Evolutionary conservation across 2,797 vertebrate genomes (phyloP).

Genomic region (Chaunax sp.): DNA sequence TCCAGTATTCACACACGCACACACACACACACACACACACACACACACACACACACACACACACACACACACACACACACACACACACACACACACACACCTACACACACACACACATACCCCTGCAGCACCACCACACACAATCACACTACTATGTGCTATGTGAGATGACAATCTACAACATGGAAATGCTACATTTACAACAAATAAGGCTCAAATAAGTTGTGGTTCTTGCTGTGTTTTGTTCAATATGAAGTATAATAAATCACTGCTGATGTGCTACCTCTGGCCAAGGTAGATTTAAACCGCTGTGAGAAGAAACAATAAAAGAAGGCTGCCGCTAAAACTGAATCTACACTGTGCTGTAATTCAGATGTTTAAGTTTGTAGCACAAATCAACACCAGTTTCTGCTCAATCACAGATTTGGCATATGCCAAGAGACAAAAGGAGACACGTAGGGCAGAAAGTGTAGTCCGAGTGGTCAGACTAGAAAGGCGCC

Average conservation of each 20-base stretch:
- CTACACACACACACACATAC: slow-evolving; percentile 42
- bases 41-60: slow-evolving; percentile 27
- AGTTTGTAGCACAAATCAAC: neutral
- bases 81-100: slow-evolving; percentile 26
- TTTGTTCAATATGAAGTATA: slow-evolving; percentile 22
- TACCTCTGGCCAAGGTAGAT: slow-evolving; percentile 4
- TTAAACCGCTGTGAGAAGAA: slow-evolving; percentile 1
- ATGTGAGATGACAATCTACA: slow-evolving; percentile 39
- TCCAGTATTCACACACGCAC: slow-evolving; percentile 75
- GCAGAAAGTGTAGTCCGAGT: too few relatives aligned
- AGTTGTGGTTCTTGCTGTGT: slow-evolving; percentile 28
- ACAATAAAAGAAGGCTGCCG: slow-evolving; percentile 11
- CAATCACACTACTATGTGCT: slow-evolving; percentile 28
- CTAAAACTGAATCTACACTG: neutral
- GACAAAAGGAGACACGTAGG: neutral
- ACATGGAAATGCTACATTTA: slow-evolving; percentile 63
- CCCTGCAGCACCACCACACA: slow-evolving; percentile 33
- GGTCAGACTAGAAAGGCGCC: too few relatives aligned
- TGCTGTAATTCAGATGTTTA: neutral
- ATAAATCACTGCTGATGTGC: slow-evolving; percentile 36
- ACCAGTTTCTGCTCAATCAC: neutral
- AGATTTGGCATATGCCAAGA: neutral
- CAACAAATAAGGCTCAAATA: slow-evolving; percentile 58
- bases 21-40: slow-evolving; percentile 29
- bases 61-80: slow-evolving; percentile 54